Conservation (phyloP, 2,797 vertebrate species). For the Coreius guichenoti region DNA sequence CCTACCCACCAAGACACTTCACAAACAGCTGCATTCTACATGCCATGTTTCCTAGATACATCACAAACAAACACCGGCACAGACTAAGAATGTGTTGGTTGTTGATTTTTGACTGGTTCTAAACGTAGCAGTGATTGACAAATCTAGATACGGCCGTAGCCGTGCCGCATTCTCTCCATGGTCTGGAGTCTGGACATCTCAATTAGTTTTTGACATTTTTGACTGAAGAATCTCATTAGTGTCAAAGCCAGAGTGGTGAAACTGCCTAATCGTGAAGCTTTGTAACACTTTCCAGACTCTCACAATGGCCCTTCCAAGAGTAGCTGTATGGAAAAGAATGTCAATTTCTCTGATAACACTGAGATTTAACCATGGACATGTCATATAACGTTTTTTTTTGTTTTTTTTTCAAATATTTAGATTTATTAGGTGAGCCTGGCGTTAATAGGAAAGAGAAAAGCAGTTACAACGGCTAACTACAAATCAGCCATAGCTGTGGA, state of each 20-base stretch:
- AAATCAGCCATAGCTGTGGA: background rate
- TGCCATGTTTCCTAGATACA: constrained; percentile 39
- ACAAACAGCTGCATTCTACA: constrained; percentile 41
- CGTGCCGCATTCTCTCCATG: background rate
- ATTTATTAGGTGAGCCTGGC: background rate
- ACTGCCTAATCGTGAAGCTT: constrained; percentile 63
- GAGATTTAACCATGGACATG: background rate
- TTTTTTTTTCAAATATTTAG: background rate
- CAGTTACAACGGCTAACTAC: background rate
- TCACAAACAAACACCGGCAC: constrained; percentile 27
- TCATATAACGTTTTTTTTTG: too few species aligned
- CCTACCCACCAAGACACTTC: background rate
- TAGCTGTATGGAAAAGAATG: background rate
- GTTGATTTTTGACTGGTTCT: background rate
- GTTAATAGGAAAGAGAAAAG: background rate
- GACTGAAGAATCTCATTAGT: constrained; percentile 25
- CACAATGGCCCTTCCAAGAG: background rate
- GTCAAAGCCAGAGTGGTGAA: constrained; percentile 59
- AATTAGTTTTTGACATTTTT: constrained; percentile 31
- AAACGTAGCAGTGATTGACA: constrained; percentile 3
- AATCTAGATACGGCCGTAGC: background rate
- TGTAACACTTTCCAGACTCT: constrained; percentile 2
- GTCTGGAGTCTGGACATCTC: constrained; percentile 19
- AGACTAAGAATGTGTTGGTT: background rate
- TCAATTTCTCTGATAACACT: background rate